phyloP scores from a whole-genome alignment of 2,888 invertebrate genomes.

The Drosophila falleni region DNA sequence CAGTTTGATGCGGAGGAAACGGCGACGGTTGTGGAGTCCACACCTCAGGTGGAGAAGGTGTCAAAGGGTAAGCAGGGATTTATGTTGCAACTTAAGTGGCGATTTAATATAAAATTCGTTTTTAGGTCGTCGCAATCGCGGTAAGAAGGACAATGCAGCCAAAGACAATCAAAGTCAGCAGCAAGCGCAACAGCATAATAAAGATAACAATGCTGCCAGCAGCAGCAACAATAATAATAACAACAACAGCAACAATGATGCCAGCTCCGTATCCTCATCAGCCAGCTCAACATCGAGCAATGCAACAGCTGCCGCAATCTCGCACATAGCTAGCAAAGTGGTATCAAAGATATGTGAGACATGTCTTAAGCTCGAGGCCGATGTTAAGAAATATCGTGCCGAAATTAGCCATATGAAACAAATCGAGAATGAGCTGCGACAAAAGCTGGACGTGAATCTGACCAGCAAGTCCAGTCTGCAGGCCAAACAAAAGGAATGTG shows the following conservation, averaged over 20 bases:
- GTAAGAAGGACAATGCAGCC: constrained; percentile 83
- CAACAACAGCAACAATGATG: constrained; percentile 69
- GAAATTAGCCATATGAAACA: constrained; percentile 85
- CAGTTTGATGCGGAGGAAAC: constrained; percentile 83
- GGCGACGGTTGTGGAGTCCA: constrained; percentile 75
- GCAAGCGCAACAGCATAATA: constrained; percentile 57
- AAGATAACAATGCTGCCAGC: constrained; percentile 57
- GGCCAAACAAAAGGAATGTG: constrained; percentile 90
- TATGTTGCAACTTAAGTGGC: too few relatives aligned
- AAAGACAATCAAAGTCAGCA: constrained; percentile 85
- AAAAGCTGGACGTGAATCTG: constrained; percentile 87
- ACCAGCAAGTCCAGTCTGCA: constrained; percentile 92
- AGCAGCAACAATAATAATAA: constrained; percentile 49
- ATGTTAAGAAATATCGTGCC: constrained; percentile 84
- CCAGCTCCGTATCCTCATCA: constrained; percentile 73
- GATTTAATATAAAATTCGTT: not conserved
- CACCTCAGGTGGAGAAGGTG: constrained; percentile 75
- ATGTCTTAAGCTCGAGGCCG: constrained; percentile 85
- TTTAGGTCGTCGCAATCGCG: constrained; percentile 84
- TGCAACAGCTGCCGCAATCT: constrained; percentile 81
- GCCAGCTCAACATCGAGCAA: constrained; percentile 81
- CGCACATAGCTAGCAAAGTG: constrained; percentile 84
- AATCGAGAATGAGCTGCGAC: constrained; percentile 85
- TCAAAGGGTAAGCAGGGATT: constrained; percentile 74
- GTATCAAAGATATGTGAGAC: constrained; percentile 85